These are phyloP conservation scores for Aphaenogaster rudis DNA, from an alignment of 1,140 invertebrate genomes.

Conservation along the genomic window DNA sequence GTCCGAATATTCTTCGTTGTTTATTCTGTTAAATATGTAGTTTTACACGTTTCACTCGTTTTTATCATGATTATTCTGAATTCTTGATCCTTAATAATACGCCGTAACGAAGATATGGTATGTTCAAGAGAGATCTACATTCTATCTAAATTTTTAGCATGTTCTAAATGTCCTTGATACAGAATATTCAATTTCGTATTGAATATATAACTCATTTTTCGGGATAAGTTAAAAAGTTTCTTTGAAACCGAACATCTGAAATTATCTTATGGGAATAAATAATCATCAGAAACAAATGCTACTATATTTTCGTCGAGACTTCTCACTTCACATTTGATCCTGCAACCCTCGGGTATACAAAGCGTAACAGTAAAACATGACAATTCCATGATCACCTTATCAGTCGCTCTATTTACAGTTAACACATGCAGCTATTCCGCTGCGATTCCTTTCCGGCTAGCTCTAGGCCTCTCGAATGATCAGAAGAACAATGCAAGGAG, in stretches of 20 bases:
- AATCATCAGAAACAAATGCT: neutral
- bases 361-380: slow-evolving; percentile 29
- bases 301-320: neutral
- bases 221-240: neutral
- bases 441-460: neutral
- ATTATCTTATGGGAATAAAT: neutral
- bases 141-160: slow-evolving; percentile 29
- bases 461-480: slow-evolving; percentile 7
- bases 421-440: neutral
- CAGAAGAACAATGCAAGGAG: slow-evolving; percentile 17
- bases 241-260: neutral
- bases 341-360: neutral
- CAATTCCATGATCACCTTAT: neutral
- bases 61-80: slow-evolving; percentile 25
- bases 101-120: neutral
- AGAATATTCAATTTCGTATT: slow-evolving; percentile 24
- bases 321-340: neutral
- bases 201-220: neutral
- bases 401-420: slow-evolving; percentile 33
- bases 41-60: neutral
- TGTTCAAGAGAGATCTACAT: slow-evolving; percentile 4
- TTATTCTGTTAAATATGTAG: neutral
- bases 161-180: neutral
- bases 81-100: slow-evolving; percentile 9
- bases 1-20: neutral